Percentiles rank a stretch among this genome's conserved stretches.
phyloP scores from a whole-genome alignment of 2,113 vertebrate genomes.

The Myiopsitta monachus region DNA sequence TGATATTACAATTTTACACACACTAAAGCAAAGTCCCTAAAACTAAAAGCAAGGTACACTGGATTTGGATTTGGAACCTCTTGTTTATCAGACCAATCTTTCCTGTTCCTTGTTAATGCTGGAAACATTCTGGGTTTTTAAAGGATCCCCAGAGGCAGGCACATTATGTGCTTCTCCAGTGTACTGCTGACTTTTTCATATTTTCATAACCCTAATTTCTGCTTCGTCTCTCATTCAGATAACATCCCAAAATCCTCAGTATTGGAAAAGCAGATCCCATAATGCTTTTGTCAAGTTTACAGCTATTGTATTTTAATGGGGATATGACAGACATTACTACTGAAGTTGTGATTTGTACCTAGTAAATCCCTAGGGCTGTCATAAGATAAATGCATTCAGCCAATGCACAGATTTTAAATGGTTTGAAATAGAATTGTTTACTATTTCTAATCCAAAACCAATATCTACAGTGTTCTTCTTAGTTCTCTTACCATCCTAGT shows the following conservation, averaged over 20 bases:
- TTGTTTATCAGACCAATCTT: not conserved
- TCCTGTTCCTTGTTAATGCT: not conserved
- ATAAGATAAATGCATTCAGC: not conserved
- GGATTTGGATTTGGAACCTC: not conserved
- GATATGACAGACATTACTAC: not conserved
- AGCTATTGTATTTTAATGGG: not conserved
- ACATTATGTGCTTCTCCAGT: not conserved
- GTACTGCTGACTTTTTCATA: not conserved
- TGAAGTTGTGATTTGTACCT: not conserved
- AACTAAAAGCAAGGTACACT: not conserved
- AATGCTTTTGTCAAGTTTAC: not conserved
- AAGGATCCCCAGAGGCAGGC: not conserved
- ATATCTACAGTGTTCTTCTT: not conserved
- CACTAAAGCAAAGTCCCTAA: not conserved
- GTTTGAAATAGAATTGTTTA: not conserved
- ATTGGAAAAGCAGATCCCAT: not conserved
- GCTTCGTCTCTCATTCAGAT: not conserved
- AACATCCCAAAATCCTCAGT: not conserved
- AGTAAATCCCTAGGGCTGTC: not conserved
- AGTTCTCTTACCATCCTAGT: not conserved
- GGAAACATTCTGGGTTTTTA: not conserved
- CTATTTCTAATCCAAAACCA: not conserved
- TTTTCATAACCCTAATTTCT: not conserved
- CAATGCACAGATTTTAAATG: not conserved
- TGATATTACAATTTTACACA: not conserved